Evolutionary conservation across 2,113 vertebrate genomes (phyloP), one percentile per base, ranked within the genome.

Genomic region (Rynchops niger): DNA sequence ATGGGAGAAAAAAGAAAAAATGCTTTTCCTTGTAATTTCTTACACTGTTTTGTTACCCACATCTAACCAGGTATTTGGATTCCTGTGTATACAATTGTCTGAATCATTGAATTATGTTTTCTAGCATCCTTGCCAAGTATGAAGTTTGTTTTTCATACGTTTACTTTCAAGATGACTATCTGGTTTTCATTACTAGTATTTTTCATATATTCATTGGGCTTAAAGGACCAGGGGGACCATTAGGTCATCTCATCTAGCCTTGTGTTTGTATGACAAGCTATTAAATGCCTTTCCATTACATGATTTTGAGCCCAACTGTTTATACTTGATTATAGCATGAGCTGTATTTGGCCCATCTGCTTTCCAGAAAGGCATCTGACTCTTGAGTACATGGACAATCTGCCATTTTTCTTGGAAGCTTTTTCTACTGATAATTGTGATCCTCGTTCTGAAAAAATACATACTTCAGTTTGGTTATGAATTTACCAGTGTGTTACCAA

Each of bases 141-240:
- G 69, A 93, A 89, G 52, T 52, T 95, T 96, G 34, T 8, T 95
- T 84, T 72, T 79, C 50, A 27, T 63, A 62, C 0, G 0, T 62
- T 84, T 89, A 47, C 82, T 93, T 95, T 71, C 50, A 93, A 72
- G 73, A 95, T 76, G n/a, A 82, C 65, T 91, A 76, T 89, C 91
- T 94, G 91, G n/a, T 76, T 96, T 94, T 89, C 61, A 93, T 94
- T 93, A 91, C 52, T 43, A 65, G 7, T 55, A 65, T 67, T 95
- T 76, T 93, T 93, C 80, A 58, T 84, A 70, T 38, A 86, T 74
- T 59, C 61, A 65, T 7, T 66, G 11, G 50, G 40, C 69, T 92
- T 93, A 38, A 86, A 95, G 49, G 80, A 82, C 71, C 74, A 77
- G 14, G 4, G 71, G 63, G 71, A 95, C 40, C 36, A 82, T 92